Percentiles rank a stretch among this genome's conserved stretches.
Evolutionary conservation across 2,888 invertebrate genomes (phyloP).

Genomic region (Zonitis immaculata): DNA sequence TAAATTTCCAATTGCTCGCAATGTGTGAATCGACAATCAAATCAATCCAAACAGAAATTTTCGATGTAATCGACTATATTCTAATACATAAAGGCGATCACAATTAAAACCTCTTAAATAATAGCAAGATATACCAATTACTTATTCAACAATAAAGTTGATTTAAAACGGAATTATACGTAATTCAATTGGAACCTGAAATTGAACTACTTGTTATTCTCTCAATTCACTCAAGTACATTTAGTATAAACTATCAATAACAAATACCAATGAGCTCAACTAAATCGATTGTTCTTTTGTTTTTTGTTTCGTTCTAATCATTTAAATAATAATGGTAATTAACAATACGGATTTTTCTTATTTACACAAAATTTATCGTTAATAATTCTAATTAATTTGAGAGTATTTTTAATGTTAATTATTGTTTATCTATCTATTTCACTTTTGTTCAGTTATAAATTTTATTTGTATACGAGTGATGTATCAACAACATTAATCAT

Average conservation of each 20-base stretch:
- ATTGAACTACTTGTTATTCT: background rate
- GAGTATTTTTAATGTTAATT: background rate
- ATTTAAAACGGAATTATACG: background rate
- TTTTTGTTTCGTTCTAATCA: too few species aligned
- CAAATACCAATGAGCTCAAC: background rate
- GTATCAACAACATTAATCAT: slow-evolving; percentile 1
- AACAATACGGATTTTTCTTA: too few species aligned
- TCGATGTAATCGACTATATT: too few species aligned
- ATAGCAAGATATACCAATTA: background rate
- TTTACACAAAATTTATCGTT: too few species aligned
- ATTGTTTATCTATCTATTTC: background rate
- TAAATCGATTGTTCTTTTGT: too few species aligned
- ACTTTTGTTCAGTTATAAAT: background rate
- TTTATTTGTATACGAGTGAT: background rate
- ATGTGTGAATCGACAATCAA: too few species aligned
- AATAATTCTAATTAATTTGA: too few species aligned
- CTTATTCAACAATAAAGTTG: background rate
- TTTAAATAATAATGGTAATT: too few species aligned
- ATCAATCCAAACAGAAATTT: too few species aligned
- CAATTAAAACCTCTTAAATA: too few species aligned
- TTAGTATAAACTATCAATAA: background rate
- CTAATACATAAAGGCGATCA: background rate
- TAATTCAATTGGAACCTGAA: background rate
- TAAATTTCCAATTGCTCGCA: too few species aligned
- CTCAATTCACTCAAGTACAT: background rate